Evolutionary conservation across 2,113 vertebrate genomes (phyloP), one percentile per base, ranked within the genome.

Genomic region (Numida meleagris): DNA sequence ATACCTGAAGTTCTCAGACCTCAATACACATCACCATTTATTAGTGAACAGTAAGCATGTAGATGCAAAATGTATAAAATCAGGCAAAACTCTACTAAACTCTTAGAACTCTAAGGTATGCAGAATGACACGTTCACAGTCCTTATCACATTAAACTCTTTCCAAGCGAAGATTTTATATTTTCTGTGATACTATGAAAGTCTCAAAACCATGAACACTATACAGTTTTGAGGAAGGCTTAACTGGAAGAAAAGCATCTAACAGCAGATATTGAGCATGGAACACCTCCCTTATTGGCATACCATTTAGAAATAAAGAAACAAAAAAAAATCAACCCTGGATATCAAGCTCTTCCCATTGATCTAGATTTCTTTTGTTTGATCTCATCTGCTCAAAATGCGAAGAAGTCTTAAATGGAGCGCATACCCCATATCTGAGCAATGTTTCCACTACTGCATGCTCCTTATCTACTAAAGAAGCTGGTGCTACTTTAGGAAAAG

Each of bases 331-430:
- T 25, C 10, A 58, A 40, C 25, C 61, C 61, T 77, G 87, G 84
- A 95, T 92, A 91, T 80, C 93, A 95, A 53, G n/a, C 90, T 96
- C 83, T 96, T 88, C 93, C 84, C 89, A 94, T 81, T 96, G 96
- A 95, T 81, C 82, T 77, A 65, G 68, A 93, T 90, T 95, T 90
- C 82, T 46, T 93, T 82, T 73, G 2, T 89, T 86, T 67, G 79
- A 36, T 92, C 63, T 68, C 73, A 53, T 91, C 76, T 79, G 66
- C 86, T 96, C 84, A 71, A 94, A 87, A 74, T 78, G 80, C 92
- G 89, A 92, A 63, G 74, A 86, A 82, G 57, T 29, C 21, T 23
- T 86, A 95, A 92, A 78, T 71, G 86, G 63, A 96, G 95, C 59
- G 65, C 67, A 50, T 90, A 92, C 68, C 85, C 93, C 76, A 57